Base-by-base conservation (phyloP, 2,888 invertebrate genomes). In the Morinoia aosen region DNA sequence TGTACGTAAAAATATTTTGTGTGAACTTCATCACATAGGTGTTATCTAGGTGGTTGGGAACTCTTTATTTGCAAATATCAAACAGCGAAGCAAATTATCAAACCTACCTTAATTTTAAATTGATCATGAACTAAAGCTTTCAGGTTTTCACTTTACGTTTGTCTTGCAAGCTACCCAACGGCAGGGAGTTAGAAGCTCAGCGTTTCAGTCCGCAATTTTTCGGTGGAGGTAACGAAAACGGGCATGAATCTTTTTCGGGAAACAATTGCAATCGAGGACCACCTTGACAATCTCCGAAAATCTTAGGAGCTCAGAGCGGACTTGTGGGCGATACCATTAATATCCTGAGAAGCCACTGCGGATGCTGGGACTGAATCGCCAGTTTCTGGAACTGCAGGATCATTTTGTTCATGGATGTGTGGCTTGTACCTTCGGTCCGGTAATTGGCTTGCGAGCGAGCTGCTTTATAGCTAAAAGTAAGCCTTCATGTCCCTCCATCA, bases 211-310 rank as follows among this genome's bases (percentile, higher is more conserved):
- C 25, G 19, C 19, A 76, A 19, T 76, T 76, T 76, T 76, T 76
- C 25, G 25, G 25, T 48, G 19, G 25, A 0, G 76, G 76, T 33
- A 33, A 25, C 76, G 10, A 33, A 14, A 76, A 8, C 48, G 19
- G 61, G 25, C 16, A 76, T 76, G 76, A 76, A 76, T 76, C 16
- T 3, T 76, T 76, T 76, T 76, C 76, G 76, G 25, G 25, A 76
- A 76, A 76, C 76, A 76, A 76, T 10, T 76, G 76, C 76, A 76
- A 33, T 76, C 76, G 33, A 76, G 76, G 76, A 33, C 2, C 76
- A 33, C 76, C 93, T 93, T 93, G 93, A 57, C 57, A 93, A 93
- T 93, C 93, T 93, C 57, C 10, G 58, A 57, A 93, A 93, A 93
- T 93, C 93, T 48, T 33, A 3, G n/a, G 40, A 57, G 93, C 57